phyloP scores from a whole-genome alignment of 2,113 vertebrate species.

The Cathartes aura region DNA sequence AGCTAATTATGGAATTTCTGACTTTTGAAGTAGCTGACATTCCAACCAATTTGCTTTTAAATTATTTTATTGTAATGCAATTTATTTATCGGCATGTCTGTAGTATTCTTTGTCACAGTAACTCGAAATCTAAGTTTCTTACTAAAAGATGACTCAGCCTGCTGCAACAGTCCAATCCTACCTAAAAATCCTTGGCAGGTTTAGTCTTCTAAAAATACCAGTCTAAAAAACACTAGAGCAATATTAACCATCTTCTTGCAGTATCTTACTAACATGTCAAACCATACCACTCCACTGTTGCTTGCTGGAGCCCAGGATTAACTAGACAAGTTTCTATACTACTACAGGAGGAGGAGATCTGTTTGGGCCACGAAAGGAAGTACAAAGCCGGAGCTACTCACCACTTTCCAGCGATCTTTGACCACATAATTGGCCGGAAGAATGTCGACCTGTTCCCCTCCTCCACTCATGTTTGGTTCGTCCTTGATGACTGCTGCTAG shows the following conservation, averaged over 20 bases:
- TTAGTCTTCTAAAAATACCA: neutral
- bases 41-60: neutral
- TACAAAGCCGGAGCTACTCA: conserved; percentile 75
- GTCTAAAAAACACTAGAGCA: neutral
- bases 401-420: conserved; percentile 99
- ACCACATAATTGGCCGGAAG: conserved; percentile 97
- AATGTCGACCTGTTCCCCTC: conserved; percentile 96
- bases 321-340: neutral
- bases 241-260: neutral
- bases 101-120: neutral
- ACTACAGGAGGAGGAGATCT: neutral
- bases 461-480: conserved; percentile 98
- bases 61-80: neutral
- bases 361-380: neutral
- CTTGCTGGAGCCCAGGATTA: neutral
- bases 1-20: neutral
- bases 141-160: neutral
- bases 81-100: neutral
- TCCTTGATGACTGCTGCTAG: conserved; percentile 94
- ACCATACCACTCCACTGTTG: neutral
- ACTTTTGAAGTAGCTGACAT: neutral
- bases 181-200: neutral
- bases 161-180: neutral
- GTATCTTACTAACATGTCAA: neutral
- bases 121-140: neutral